phyloP scores from a whole-genome alignment of 2,797 vertebrate genomes.

The Xyrichtys novacula region DNA sequence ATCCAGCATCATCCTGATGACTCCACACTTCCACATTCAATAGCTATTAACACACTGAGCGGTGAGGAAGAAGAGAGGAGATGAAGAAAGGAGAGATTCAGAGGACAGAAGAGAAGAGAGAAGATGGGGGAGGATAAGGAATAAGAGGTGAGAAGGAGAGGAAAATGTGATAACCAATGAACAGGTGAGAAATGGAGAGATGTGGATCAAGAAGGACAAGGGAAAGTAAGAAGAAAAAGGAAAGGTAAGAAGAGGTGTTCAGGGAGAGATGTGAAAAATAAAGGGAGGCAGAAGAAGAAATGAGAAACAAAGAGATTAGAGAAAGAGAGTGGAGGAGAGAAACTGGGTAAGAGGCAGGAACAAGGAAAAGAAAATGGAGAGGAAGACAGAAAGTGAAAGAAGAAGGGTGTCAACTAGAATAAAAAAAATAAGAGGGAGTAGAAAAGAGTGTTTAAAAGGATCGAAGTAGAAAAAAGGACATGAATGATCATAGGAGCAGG shows the following conservation, averaged over 20 bases:
- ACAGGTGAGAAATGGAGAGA: background rate
- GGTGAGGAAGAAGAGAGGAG: background rate
- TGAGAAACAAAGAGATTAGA: background rate
- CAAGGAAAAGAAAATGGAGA: background rate
- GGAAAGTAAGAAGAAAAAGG: background rate
- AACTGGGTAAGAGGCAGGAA: no score
- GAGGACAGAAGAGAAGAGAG: background rate
- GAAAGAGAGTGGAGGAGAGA: background rate
- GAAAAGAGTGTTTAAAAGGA: no score
- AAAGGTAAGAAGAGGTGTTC: background rate
- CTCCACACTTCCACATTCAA: conserved; percentile 29
- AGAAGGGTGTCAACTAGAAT: no score
- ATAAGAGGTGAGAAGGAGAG: background rate
- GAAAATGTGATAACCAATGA: background rate
- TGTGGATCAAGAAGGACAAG: background rate
- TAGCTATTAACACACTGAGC: conserved; percentile 18
- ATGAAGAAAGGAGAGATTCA: background rate
- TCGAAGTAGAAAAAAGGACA: no score
- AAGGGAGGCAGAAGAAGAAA: no score
- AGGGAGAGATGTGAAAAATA: background rate
- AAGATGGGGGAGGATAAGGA: background rate
- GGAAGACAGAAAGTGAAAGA: no score
- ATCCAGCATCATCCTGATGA: conserved; percentile 15
- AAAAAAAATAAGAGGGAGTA: no score
- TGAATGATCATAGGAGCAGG: no score